These are phyloP conservation scores for Bombus haemorrhoidalis DNA, from an alignment of 1,140 invertebrate genomes.

Conservation along the genomic window DNA sequence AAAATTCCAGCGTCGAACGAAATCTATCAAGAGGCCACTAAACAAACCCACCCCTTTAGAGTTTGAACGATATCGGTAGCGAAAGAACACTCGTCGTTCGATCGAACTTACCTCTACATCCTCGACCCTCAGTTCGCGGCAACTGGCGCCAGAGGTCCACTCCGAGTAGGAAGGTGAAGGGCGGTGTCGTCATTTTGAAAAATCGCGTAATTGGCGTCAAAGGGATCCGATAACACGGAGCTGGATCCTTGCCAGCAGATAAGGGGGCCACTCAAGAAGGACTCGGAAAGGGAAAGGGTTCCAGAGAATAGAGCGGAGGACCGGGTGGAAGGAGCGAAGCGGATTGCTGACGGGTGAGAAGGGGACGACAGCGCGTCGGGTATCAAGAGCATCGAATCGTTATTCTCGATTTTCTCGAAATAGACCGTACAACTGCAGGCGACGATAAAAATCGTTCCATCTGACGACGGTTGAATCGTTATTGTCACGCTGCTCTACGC, in stretches of 20 bases:
- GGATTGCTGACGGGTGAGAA: slow-evolving; percentile 33
- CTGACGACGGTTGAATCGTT: slow-evolving; percentile 63
- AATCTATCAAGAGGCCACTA: background rate
- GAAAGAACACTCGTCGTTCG: background rate
- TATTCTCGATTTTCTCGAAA: slow-evolving; percentile 58
- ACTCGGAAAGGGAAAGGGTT: slow-evolving; percentile 25
- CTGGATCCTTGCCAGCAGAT: slow-evolving; percentile 61
- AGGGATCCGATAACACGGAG: slow-evolving; percentile 62
- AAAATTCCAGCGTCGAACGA: background rate
- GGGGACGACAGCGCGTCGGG: slow-evolving; percentile 33
- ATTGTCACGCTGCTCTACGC: slow-evolving; percentile 51
- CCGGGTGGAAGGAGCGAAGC: background rate
- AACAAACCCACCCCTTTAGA: background rate
- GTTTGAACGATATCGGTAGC: background rate
- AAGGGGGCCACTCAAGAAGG: slow-evolving; percentile 41
- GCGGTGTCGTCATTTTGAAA: slow-evolving; percentile 56
- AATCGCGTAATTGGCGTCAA: slow-evolving; percentile 69
- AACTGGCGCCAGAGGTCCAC: background rate
- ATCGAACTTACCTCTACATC: background rate
- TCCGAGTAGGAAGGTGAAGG: background rate
- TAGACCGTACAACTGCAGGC: slow-evolving; percentile 43
- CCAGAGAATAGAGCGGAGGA: slow-evolving; percentile 1
- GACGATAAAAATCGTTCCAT: slow-evolving; percentile 57
- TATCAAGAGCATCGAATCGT: slow-evolving; percentile 50
- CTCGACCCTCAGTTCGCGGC: background rate